Conservation (phyloP, 2,797 vertebrate species). For the Micrastur ruficollis region DNA sequence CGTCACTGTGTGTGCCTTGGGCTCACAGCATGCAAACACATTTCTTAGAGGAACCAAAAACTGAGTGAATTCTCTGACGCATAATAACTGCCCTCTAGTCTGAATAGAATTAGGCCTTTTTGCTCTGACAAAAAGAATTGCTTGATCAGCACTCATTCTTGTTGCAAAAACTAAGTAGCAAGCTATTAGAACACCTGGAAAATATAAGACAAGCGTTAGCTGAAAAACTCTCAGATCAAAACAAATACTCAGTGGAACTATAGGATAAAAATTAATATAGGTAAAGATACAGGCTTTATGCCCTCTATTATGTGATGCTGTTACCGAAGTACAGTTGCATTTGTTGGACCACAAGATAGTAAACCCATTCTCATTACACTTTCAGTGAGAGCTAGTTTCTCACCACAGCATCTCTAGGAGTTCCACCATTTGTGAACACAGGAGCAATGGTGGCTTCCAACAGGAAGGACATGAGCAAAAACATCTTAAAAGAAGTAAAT, state of each 20-base stretch:
- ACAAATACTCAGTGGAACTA: background rate
- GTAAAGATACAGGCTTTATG: background rate
- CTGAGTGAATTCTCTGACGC: conserved; percentile 91
- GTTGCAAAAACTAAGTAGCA: conserved; percentile 96
- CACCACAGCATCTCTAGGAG: background rate
- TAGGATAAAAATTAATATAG: background rate
- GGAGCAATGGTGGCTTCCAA: background rate
- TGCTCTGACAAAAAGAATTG: conserved; percentile 92
- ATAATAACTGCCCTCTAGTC: conserved; percentile 92
- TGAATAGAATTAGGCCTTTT: conserved; percentile 96
- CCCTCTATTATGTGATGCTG: background rate
- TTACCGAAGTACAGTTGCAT: background rate
- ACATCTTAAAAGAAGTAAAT: background rate
- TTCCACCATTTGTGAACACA: background rate
- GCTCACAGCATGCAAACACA: conserved; percentile 88
- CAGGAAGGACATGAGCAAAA: background rate
- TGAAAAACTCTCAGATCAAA: background rate
- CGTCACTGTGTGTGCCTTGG: conserved; percentile 84
- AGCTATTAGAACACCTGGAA: conserved; percentile 91
- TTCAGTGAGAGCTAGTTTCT: background rate
- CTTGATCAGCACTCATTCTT: conserved; percentile 94
- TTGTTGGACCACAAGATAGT: background rate
- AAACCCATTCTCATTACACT: background rate
- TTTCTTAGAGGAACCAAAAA: conserved; percentile 89
- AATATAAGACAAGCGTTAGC: background rate